phyloP scores from a whole-genome alignment of 2,797 vertebrate genomes.

The Scleropages formosus region DNA sequence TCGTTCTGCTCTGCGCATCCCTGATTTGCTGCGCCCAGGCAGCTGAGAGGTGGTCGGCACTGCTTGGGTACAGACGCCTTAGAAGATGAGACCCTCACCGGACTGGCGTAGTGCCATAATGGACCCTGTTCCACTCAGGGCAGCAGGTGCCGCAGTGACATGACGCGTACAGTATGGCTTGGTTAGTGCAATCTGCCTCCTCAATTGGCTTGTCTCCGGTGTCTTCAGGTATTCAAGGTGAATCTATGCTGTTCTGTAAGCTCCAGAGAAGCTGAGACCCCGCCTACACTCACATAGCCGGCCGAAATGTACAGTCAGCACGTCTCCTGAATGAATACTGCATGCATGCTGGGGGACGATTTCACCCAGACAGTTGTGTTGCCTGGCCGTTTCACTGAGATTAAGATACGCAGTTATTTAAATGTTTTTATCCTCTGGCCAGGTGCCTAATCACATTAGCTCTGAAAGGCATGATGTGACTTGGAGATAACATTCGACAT shows the following conservation, averaged over 20 bases:
- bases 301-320: conserved; percentile 2
- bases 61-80: too few relatives aligned
- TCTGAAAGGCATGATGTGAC: not conserved
- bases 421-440: not conserved
- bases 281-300: not conserved
- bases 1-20: too few relatives aligned
- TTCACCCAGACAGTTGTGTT: not conserved
- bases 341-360: too few relatives aligned
- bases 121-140: too few relatives aligned
- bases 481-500: too few relatives aligned
- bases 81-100: too few relatives aligned
- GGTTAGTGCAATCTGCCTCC: not conserved
- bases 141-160: too few relatives aligned
- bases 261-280: not conserved
- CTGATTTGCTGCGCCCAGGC: too few relatives aligned
- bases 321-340: too few relatives aligned
- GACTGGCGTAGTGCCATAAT: not conserved
- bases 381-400: not conserved
- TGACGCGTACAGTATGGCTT: not conserved
- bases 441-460: not conserved
- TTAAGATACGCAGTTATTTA: not conserved
- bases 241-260: not conserved
- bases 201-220: too few relatives aligned
- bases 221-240: not conserved
- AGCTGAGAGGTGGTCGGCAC: too few relatives aligned